Conservation (phyloP, 2,888 invertebrate genomes). For the Drosophila longiperda region DNA sequence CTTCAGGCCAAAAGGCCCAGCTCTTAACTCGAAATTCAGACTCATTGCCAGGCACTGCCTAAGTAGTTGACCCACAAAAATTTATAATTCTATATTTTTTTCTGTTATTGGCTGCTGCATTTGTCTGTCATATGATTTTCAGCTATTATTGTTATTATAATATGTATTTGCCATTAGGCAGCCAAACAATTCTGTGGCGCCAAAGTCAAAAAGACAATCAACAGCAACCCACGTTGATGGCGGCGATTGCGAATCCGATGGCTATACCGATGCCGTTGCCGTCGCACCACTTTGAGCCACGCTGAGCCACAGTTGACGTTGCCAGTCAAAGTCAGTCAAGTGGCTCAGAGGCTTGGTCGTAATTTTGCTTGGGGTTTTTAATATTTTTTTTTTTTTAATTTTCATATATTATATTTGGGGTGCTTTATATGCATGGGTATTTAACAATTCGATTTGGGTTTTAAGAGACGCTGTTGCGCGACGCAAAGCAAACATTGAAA, state of each 20-base stretch:
- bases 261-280: slow-evolving; percentile 14
- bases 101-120: slow-evolving; percentile 31
- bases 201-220: slow-evolving; percentile 81
- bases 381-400: slow-evolving; percentile 16
- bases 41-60: slow-evolving; percentile 40
- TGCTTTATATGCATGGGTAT: slow-evolving; percentile 46
- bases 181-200: slow-evolving; percentile 66
- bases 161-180: slow-evolving; percentile 63
- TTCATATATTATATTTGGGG: slow-evolving; percentile 1
- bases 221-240: slow-evolving; percentile 77
- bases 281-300: slow-evolving; percentile 38
- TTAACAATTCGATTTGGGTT: slow-evolving; percentile 75
- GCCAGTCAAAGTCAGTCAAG: slow-evolving; percentile 67
- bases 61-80: slow-evolving; percentile 75
- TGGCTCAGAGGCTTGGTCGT: slow-evolving; percentile 78
- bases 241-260: slow-evolving; percentile 52
- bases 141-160: slow-evolving; percentile 25
- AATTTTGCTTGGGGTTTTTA: slow-evolving; percentile 38
- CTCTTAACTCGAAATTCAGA: slow-evolving; percentile 18
- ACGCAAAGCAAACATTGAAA: slow-evolving; percentile 54
- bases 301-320: slow-evolving; percentile 27
- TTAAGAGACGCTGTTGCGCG: slow-evolving; percentile 39
- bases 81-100: slow-evolving; percentile 38
- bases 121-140: slow-evolving; percentile 42
- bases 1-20: slow-evolving; percentile 49